Conservation (phyloP, 2,797 vertebrate species). For the Anguilla obscura region DNA sequence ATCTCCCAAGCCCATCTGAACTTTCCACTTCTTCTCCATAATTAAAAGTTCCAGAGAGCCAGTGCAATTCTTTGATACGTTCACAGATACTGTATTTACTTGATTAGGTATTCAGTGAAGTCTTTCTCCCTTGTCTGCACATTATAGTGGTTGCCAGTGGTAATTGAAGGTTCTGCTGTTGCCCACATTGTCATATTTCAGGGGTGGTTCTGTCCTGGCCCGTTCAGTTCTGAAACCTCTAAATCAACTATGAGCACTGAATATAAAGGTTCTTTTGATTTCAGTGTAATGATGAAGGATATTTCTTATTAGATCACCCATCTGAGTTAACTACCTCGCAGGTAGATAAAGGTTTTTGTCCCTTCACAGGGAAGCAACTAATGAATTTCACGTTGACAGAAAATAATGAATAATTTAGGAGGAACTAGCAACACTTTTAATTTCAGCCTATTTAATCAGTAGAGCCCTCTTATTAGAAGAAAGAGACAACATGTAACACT, state of each 20-base stretch:
- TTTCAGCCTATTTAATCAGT: neutral
- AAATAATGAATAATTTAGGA: neutral
- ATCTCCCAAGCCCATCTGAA: neutral
- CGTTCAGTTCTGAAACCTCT: too few species aligned
- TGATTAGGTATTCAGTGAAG: neutral
- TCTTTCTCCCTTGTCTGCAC: neutral
- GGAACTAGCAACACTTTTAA: neutral
- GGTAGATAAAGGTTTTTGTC: too few species aligned
- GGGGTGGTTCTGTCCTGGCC: neutral
- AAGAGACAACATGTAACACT: too few species aligned
- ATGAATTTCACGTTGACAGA: neutral
- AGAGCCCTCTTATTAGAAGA: too few species aligned
- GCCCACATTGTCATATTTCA: neutral
- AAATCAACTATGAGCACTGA: neutral
- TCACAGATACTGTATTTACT: neutral
- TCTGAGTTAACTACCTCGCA: too few species aligned
- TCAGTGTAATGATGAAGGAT: too few species aligned
- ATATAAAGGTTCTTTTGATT: neutral
- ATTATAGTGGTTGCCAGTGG: neutral
- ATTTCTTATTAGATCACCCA: too few species aligned
- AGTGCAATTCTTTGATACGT: neutral
- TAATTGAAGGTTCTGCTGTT: neutral
- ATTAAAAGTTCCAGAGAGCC: neutral
- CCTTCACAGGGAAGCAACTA: too few species aligned
- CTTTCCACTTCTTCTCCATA: neutral